Base-by-base conservation (phyloP, 2,888 invertebrate genomes). In the Agrilus cyanescens region DNA sequence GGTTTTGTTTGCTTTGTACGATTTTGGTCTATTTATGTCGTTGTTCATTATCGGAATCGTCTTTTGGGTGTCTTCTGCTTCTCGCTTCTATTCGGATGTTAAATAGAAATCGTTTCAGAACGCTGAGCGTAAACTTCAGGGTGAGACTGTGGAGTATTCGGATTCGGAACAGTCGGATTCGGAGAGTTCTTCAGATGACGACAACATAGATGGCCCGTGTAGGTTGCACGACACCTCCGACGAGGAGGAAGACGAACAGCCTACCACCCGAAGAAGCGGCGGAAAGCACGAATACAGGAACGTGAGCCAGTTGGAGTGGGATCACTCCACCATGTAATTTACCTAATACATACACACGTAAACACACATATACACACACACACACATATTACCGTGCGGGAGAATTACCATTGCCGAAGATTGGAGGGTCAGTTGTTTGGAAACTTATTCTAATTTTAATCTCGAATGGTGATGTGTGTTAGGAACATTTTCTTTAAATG, bases 251-350 rank as follows among this genome's bases (percentile, higher is more conserved):
- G 62, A 62, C 4, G 72, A 73, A 47, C 52, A 54, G 44, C 53
- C 53, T 25, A 41, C 38, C n/a, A 46, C 50, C 35, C 57, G 55
- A 44, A 47, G 71, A 69, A 67, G 52, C 59, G 69, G 61, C 56
- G 72, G 63, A 64, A 74, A 65, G 50, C 65, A 64, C 50, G 66
- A 81, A 62, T 82, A 82, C 66, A 76, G 80, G 59, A 81, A 82
- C 69, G 80, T 82, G 61, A 82, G 78, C 66, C 82, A 82, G 67
- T 68, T 82, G 51, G 82, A 82, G 68, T 82, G 82, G 82, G 82
- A 82, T 68, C 81, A 82, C 71, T 80, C 80, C 67, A 82, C 81
- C 57, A 82, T 82, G 80, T 82, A 80, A 48, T 37, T 16, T 18
- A n/a, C n/a, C 8, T 25, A 15, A 12, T 18, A 13, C 29, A 13